These are phyloP conservation scores for Arothron firmamentum DNA, from an alignment of 2,113 vertebrate species.

Conservation along the genomic window DNA sequence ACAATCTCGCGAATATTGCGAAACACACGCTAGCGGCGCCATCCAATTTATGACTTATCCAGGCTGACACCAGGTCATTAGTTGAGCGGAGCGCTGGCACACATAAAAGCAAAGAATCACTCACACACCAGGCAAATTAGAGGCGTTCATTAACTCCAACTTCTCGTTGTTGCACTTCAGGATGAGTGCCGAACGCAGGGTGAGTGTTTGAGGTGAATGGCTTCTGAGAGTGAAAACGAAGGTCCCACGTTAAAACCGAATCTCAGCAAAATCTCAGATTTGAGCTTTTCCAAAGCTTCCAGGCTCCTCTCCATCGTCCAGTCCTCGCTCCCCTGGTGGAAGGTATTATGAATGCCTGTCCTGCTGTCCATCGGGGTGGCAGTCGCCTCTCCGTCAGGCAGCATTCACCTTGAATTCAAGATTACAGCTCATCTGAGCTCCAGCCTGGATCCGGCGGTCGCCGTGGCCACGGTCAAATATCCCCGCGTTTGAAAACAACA, in stretches of 20 bases:
- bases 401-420: no score
- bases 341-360: no score
- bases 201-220: neutral
- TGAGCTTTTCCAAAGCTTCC: no score
- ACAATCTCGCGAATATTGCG: no score
- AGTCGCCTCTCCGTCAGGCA: no score
- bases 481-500: neutral
- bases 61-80: neutral
- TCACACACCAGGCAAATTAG: neutral
- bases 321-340: no score
- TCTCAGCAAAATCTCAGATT: no score
- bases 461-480: slow-evolving; percentile 7
- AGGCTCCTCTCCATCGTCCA: no score
- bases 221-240: neutral
- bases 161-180: neutral
- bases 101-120: neutral
- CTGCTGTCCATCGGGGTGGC: no score
- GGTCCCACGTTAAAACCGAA: neutral
- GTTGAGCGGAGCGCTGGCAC: neutral
- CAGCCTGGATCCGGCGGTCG: slow-evolving; percentile 11
- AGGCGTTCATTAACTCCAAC: neutral
- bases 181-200: no score
- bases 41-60: neutral
- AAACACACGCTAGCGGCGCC: no score
- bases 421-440: neutral